Base-by-base conservation (phyloP, 2,888 invertebrate genomes). In the Cabera pusaria region DNA sequence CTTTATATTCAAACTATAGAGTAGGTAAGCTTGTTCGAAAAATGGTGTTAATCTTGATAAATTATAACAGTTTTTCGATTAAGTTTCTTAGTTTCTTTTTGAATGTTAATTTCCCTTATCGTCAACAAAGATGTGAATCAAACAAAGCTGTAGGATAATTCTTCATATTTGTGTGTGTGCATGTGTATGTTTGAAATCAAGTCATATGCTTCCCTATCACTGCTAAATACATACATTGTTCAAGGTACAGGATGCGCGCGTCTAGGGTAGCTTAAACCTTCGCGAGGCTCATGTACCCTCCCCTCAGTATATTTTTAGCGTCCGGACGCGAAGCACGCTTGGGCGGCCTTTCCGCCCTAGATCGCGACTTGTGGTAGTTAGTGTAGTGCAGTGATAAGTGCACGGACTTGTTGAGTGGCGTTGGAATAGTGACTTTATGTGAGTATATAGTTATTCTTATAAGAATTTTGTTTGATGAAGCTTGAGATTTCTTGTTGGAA, bases 231-330 rank as follows among this genome's bases (percentile, higher is more conserved):
- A 68, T 52, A 60, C 62, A 58, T 52, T 61, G 67, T 64, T 75
- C 66, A 70, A 71, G 73, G 72, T 69, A 74, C 62, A 34, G 65
- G 82, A 81, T 85, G 86, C 86, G 86, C 85, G 84, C 86, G 86
- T 76, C 84, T 81, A 64, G 49, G 51, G 56, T 23, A 18, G 26
- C 26, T 29, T 11, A 50, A 72, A 67, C 64, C 65, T 78, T 57
- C 58, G 54, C 53, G 58, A 73, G 61, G 65, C 56, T 72, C 6
- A 28, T 39, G 57, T 60, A 48, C 71, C 77, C 75, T 74, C 78
- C 82, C 85, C 81, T 83, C 85, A 87, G 87, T 87, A 59, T 59
- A 56, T 55, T 58, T 63, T 63, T 44, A 56, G 59, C 53, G 53
- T 56, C 42, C 57, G 49, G 47, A 60, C 57, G 65, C 69, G 70